Conservation (phyloP, 1,140 invertebrate species). For the Stegodyphus dumicola region DNA sequence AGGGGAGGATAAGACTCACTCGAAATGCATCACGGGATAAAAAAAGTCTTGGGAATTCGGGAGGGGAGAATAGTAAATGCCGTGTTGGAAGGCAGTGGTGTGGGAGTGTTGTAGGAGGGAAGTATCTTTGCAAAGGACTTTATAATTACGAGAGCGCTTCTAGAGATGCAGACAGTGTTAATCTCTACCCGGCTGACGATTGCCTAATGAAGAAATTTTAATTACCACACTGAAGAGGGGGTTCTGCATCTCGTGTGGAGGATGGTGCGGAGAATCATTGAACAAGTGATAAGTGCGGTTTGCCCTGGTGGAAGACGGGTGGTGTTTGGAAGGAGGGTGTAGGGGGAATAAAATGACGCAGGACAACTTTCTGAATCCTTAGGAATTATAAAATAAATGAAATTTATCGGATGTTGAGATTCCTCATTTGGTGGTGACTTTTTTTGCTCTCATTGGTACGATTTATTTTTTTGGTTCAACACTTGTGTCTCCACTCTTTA, state of each 20-base stretch:
- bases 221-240: constrained; percentile 34
- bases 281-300: constrained; percentile 55
- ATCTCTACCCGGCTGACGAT: constrained; percentile 10
- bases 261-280: constrained; percentile 27
- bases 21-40: no score
- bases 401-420: constrained; percentile 50
- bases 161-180: constrained; percentile 2
- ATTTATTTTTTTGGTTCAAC: no score
- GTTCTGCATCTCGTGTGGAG: background rate
- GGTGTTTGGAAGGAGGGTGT: background rate
- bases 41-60: background rate
- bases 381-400: constrained; percentile 58
- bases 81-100: no score
- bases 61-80: no score
- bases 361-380: constrained; percentile 12
- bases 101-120: no score
- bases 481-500: no score
- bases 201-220: constrained; percentile 57
- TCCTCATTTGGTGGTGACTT: constrained; percentile 36
- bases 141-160: no score
- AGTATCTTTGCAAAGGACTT: no score
- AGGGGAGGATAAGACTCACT: no score
- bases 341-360: constrained; percentile 13
- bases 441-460: background rate
- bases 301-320: constrained; percentile 22